Percentiles rank a stretch among this genome's conserved stretches.
Evolutionary conservation across 2,888 invertebrate species (phyloP).

Genomic region (Dromius quadrimaculatus): DNA sequence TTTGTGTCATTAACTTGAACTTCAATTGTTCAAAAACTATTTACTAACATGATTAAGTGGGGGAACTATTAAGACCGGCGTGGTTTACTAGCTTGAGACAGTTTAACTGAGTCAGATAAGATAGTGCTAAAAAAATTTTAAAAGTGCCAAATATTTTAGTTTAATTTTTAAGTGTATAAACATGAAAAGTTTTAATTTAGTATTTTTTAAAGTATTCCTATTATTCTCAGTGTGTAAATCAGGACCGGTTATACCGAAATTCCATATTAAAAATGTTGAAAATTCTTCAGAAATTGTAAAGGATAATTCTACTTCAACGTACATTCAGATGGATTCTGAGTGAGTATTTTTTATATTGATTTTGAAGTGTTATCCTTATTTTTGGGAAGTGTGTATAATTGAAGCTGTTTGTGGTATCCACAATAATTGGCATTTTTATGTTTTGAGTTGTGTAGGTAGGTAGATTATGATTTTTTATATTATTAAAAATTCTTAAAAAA

Average conservation of each 20-base stretch:
- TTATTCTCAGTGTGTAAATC: not conserved
- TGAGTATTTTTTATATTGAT: slow-evolving; percentile 7
- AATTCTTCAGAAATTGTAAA: slow-evolving; percentile 3
- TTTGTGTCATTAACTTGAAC: not conserved
- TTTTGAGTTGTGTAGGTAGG: too few species aligned
- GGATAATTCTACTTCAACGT: not conserved
- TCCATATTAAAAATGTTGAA: not conserved
- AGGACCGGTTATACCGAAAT: not conserved
- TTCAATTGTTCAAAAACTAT: not conserved
- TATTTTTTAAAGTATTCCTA: not conserved
- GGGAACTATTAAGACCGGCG: not conserved
- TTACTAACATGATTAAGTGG: slow-evolving; percentile 3
- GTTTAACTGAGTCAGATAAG: not conserved
- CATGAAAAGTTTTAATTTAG: not conserved
- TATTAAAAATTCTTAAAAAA: too few species aligned
- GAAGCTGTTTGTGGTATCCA: too few species aligned
- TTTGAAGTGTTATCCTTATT: too few species aligned
- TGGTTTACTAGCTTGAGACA: not conserved
- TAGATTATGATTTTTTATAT: too few species aligned
- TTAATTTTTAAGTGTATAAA: not conserved
- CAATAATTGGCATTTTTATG: too few species aligned
- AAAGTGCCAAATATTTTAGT: too few species aligned
- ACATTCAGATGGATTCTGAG: not conserved
- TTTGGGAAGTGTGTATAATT: too few species aligned
- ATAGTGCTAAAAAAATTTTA: too few species aligned